Conservation (phyloP, 2,888 invertebrate species). For the Amaurobius ferox region DNA sequence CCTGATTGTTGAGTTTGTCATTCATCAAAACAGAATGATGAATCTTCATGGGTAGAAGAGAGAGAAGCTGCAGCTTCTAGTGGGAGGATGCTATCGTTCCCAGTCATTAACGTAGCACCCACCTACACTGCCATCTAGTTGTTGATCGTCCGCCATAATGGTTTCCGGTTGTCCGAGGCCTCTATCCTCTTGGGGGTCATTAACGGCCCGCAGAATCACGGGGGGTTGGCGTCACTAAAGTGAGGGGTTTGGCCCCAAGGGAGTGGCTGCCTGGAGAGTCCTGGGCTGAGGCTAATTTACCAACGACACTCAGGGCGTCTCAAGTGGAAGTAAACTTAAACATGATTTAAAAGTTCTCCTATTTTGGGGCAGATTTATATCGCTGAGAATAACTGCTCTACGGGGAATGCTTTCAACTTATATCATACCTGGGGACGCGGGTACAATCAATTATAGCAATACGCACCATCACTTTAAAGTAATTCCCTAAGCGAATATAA, state of each 20-base stretch:
- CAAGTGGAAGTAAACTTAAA: constrained; percentile 33
- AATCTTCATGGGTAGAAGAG: constrained; percentile 56
- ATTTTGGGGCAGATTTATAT: constrained; percentile 35
- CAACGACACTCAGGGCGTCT: constrained; percentile 20
- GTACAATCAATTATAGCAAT: constrained; percentile 2
- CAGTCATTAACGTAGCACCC: constrained; percentile 59
- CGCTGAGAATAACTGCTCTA: background rate
- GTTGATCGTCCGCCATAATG: constrained; percentile 51
- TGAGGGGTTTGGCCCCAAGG: constrained; percentile 35
- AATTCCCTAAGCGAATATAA: background rate
- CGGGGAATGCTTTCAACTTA: constrained; percentile 2
- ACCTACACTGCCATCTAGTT: background rate
- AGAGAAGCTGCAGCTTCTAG: constrained; percentile 4
- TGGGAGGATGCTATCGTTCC: constrained; percentile 25
- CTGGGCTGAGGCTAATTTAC: constrained; percentile 58
- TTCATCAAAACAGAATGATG: constrained; percentile 67
- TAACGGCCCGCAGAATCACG: constrained; percentile 52
- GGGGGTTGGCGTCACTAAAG: constrained; percentile 22
- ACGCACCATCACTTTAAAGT: background rate
- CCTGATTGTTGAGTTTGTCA: constrained; percentile 67
- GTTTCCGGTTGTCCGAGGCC: constrained; percentile 38
- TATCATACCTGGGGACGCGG: background rate
- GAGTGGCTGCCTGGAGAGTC: constrained; percentile 47
- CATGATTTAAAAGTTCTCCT: constrained; percentile 39
- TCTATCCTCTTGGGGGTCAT: constrained; percentile 56